Evolutionary conservation across 2,888 invertebrate species (phyloP).

Genomic region (Apomyelois bistriatella): DNA sequence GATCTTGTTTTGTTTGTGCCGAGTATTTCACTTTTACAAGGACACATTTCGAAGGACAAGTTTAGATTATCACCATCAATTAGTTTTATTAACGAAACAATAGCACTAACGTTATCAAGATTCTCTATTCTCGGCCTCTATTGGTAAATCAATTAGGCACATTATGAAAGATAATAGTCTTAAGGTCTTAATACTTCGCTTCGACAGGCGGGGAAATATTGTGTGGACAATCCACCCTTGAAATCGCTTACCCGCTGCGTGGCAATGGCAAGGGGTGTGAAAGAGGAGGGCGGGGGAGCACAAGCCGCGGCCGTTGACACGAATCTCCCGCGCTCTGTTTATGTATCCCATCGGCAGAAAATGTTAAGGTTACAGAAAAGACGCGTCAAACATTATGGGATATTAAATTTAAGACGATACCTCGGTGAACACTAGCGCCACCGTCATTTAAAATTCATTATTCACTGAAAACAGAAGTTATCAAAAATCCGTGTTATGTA

Average conservation of each 20-base stretch:
- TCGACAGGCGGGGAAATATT: slow-evolving; percentile 55
- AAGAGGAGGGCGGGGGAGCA: slow-evolving; percentile 30
- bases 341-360: slow-evolving; percentile 48
- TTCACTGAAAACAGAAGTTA: too few species aligned
- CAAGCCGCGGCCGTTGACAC: slow-evolving; percentile 74
- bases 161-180: slow-evolving; percentile 63
- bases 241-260: slow-evolving; percentile 58
- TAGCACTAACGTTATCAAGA: too few species aligned
- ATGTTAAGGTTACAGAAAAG: neutral
- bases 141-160: slow-evolving; percentile 20
- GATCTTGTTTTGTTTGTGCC: too few species aligned
- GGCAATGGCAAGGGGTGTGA: slow-evolving; percentile 27
- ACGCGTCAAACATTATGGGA: neutral
- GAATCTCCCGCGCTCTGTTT: slow-evolving; percentile 69
- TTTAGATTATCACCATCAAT: too few species aligned
- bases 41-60: too few species aligned
- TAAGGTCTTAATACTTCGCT: slow-evolving; percentile 60
- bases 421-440: too few species aligned
- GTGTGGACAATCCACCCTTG: slow-evolving; percentile 59
- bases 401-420: too few species aligned
- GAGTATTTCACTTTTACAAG: too few species aligned
- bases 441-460: too few species aligned
- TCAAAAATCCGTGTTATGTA: too few species aligned
- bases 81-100: too few species aligned
- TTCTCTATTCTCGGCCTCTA: too few species aligned